Evolutionary conservation across 2,113 vertebrate species (phyloP).

Genomic region (Saimiri boliviensis): DNA sequence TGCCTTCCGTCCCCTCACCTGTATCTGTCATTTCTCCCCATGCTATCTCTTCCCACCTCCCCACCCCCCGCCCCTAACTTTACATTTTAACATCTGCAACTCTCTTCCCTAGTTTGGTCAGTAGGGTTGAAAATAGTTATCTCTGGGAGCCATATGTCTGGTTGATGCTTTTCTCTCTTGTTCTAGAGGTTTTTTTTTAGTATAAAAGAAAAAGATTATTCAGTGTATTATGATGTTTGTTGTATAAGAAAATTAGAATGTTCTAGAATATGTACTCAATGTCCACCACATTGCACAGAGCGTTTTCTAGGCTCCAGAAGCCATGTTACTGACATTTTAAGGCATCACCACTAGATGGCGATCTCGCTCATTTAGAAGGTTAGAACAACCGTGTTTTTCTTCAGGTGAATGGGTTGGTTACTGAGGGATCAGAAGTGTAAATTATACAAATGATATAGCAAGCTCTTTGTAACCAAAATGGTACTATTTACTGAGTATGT

Average conservation of each 20-base stretch:
- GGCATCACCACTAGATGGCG: conserved; percentile 69
- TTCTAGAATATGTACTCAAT: background rate
- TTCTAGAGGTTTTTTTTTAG: background rate
- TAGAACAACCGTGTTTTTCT: conserved; percentile 36
- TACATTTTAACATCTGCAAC: background rate
- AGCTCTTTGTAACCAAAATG: conserved; percentile 33
- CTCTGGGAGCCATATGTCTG: background rate
- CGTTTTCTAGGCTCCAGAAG: conserved; percentile 30
- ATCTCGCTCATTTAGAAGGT: conserved; percentile 58
- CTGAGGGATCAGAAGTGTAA: conserved; percentile 29
- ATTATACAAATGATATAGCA: background rate
- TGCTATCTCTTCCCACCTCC: no score
- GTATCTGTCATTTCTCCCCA: no score
- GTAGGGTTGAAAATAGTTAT: background rate
- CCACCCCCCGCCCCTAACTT: no score
- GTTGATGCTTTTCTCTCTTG: background rate
- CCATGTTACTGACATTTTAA: conserved; percentile 47
- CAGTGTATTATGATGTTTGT: background rate
- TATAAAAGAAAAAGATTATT: background rate
- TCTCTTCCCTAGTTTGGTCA: background rate
- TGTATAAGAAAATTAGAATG: background rate
- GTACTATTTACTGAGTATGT: background rate
- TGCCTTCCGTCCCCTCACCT: no score
- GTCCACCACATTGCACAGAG: background rate
- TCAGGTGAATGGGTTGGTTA: conserved; percentile 68